Conservation (phyloP, 2,797 vertebrate genomes). For the Chlorospingus flavigularis region DNA sequence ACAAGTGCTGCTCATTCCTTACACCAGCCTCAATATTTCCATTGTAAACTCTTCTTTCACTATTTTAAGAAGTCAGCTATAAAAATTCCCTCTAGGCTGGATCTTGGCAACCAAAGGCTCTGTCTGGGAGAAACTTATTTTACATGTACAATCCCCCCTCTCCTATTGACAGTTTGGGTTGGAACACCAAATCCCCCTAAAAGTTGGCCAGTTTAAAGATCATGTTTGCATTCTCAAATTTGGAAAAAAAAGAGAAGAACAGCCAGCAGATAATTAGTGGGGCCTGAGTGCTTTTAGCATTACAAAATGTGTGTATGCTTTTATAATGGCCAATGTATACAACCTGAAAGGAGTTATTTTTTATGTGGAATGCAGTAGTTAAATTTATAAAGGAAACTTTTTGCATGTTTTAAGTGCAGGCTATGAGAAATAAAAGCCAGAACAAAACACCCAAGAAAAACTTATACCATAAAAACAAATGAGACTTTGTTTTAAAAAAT, state of each 20-base stretch:
- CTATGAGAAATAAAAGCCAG: neutral
- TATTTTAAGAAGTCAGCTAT: conserved; percentile 54
- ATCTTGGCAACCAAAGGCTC: conserved; percentile 29
- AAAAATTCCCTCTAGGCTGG: conserved; percentile 48
- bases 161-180: neutral
- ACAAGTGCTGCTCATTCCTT: neutral
- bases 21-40: conserved; percentile 23
- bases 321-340: conserved; percentile 21
- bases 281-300: conserved; percentile 32
- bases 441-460: neutral
- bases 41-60: conserved; percentile 26
- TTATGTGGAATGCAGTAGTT: conserved; percentile 35
- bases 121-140: conserved; percentile 27
- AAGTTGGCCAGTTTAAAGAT: neutral
- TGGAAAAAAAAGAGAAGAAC: neutral
- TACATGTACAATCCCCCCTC: conserved; percentile 1
- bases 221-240: conserved; percentile 13
- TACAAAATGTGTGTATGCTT: neutral
- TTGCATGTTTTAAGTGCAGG: neutral
- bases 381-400: conserved; percentile 44
- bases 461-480: neutral
- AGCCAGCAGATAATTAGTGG: conserved; percentile 22
- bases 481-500: neutral
- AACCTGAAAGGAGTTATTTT: neutral
- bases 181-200: conserved; percentile 37